These are phyloP conservation scores for Lithobius niger DNA, from an alignment of 1,140 invertebrate species.

Conservation along the genomic window DNA sequence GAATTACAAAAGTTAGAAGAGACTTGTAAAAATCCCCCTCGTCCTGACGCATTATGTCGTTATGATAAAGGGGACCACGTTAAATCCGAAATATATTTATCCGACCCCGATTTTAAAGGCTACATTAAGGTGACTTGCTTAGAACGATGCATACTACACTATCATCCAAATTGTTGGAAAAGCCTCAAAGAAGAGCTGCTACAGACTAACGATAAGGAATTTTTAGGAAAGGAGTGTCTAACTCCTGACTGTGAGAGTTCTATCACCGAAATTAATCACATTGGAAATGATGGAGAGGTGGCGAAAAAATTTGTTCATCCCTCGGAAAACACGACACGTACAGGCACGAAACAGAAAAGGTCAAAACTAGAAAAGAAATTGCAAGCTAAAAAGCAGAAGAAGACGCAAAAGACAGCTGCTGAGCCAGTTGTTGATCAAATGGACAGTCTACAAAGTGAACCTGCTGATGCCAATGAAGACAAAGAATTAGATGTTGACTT, in stretches of 20 bases:
- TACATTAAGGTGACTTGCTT: neutral
- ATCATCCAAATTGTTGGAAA: neutral
- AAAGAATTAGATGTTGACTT: too few relatives aligned
- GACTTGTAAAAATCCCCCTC: neutral
- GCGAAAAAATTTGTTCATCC: too few relatives aligned
- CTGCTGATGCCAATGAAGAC: too few relatives aligned
- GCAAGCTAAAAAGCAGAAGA: too few relatives aligned
- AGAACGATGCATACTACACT: neutral
- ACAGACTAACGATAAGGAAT: neutral
- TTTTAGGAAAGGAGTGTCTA: neutral
- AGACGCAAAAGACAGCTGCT: too few relatives aligned
- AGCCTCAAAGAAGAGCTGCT: neutral
- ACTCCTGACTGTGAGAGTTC: neutral
- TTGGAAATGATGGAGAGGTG: neutral
- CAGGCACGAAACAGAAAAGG: too few relatives aligned
- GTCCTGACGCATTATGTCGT: neutral
- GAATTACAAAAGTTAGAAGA: neutral
- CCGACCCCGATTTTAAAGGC: neutral
- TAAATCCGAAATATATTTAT: neutral
- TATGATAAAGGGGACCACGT: neutral
- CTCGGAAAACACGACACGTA: too few relatives aligned
- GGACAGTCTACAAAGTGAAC: too few relatives aligned
- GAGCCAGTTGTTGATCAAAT: too few relatives aligned
- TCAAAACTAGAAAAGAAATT: too few relatives aligned
- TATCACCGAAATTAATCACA: neutral